A percentile compares a stretch with the other conserved stretches of the same genome.
Evolutionary conservation across 2,797 vertebrate genomes (phyloP).

Genomic region (Adelosebastes latens): DNA sequence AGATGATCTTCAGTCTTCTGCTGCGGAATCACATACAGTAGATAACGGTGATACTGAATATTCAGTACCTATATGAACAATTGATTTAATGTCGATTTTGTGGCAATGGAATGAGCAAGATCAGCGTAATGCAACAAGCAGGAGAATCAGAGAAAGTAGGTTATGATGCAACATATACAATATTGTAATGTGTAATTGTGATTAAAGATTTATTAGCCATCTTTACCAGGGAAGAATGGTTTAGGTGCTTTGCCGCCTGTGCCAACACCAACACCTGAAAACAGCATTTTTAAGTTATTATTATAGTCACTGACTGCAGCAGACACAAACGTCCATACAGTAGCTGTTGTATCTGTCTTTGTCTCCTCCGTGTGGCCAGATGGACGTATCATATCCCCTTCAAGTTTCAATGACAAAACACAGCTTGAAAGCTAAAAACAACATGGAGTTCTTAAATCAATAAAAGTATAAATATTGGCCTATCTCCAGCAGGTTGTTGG

Average conservation of each 20-base stretch:
- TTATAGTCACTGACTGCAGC: not conserved
- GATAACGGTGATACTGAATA: not conserved
- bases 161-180: not conserved
- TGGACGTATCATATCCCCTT: not conserved
- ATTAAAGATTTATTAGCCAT: not conserved
- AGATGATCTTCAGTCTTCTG: not conserved
- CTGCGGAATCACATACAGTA: not conserved
- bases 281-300: conserved; percentile 3
- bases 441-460: not conserved
- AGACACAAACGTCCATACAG: not conserved
- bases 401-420: not conserved
- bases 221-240: conserved; percentile 68
- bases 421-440: not conserved
- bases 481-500: conserved; percentile 48
- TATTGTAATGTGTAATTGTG: not conserved
- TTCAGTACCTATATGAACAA: not conserved
- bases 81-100: not conserved
- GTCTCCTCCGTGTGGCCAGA: conserved; percentile 61
- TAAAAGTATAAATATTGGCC: not conserved
- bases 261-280: conserved; percentile 61
- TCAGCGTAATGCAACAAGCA: not conserved
- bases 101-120: not conserved
- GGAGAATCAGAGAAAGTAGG: not conserved
- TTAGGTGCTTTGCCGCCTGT: conserved; percentile 72
- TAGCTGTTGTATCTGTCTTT: conserved; percentile 25